Evolutionary conservation across 1,140 invertebrate species (phyloP).

Genomic region (Neomicropteryx cornuta): DNA sequence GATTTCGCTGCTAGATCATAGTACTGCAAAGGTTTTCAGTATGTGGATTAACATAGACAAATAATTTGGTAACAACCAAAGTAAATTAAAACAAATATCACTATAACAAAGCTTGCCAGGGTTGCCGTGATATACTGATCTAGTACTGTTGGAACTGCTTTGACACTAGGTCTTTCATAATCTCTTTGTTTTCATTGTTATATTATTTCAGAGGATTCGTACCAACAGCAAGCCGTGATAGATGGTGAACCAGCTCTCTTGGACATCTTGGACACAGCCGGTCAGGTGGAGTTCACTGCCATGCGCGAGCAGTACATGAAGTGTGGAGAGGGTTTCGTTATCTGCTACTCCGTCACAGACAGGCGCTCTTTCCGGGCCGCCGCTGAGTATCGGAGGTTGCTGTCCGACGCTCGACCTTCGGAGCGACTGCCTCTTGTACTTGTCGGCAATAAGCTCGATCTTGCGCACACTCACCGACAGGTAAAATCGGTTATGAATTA

Average conservation of each 20-base stretch:
- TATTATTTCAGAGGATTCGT: constrained; percentile 95
- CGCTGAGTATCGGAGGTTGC: constrained; percentile 86
- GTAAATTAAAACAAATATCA: too few species aligned
- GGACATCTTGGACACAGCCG: constrained; percentile 98
- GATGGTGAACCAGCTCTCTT: constrained; percentile 97
- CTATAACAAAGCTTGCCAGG: too few species aligned
- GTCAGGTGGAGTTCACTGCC: constrained; percentile 88
- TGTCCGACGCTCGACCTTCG: constrained; percentile 90
- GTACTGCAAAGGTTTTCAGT: too few species aligned
- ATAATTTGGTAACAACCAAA: too few species aligned
- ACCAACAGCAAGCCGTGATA: constrained; percentile 98
- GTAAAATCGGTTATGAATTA: constrained; percentile 30
- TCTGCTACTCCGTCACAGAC: constrained; percentile 73
- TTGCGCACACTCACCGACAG: constrained; percentile 66
- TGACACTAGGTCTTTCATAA: constrained; percentile 6
- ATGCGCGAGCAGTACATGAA: constrained; percentile 98
- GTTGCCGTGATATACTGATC: too few species aligned
- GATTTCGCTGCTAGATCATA: too few species aligned
- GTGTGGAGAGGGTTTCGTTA: constrained; percentile 94
- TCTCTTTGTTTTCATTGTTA: constrained; percentile 23
- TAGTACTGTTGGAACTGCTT: background rate
- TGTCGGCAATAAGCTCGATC: constrained; percentile 98
- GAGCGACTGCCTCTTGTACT: constrained; percentile 96
- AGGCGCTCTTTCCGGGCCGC: constrained; percentile 73
- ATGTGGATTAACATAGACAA: too few species aligned